Evolutionary conservation across 2,888 invertebrate species (phyloP).

Genomic region (Drosophila bunnanda): DNA sequence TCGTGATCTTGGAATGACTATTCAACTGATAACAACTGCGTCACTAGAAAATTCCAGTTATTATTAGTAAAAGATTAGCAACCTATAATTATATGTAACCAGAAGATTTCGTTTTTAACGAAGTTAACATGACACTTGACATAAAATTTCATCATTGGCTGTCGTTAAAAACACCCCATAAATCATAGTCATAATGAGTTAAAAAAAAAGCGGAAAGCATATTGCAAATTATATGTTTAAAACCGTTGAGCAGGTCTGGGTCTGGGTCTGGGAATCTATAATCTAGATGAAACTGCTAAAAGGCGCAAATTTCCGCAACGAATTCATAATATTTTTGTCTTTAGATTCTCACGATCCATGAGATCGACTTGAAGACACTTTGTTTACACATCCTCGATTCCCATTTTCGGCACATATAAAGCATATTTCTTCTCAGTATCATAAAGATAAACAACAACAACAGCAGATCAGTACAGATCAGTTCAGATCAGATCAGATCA

Average conservation of each 20-base stretch:
- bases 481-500: slow-evolving; percentile 16
- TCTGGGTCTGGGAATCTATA: slow-evolving; percentile 1
- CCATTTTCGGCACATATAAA: slow-evolving; percentile 55
- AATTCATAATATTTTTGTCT: slow-evolving; percentile 30
- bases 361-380: slow-evolving; percentile 17
- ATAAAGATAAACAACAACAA: slow-evolving; percentile 35
- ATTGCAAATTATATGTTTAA: neutral
- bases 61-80: slow-evolving; percentile 1
- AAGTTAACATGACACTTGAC: too few relatives aligned
- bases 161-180: neutral
- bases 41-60: slow-evolving; percentile 6
- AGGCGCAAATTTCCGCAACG: slow-evolving; percentile 6
- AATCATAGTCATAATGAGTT: neutral
- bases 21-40: neutral
- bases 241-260: neutral
- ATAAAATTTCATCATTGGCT: neutral
- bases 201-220: neutral
- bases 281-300: slow-evolving; percentile 9
- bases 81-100: neutral
- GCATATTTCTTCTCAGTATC: slow-evolving; percentile 45
- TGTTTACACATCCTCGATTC: slow-evolving; percentile 53
- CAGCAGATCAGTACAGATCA: slow-evolving; percentile 6
- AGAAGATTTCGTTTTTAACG: neutral
- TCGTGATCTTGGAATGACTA: slow-evolving; percentile 6
- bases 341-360: slow-evolving; percentile 38